Base-by-base conservation (phyloP, 2,113 vertebrate genomes). In the Anguilla japonica region DNA sequence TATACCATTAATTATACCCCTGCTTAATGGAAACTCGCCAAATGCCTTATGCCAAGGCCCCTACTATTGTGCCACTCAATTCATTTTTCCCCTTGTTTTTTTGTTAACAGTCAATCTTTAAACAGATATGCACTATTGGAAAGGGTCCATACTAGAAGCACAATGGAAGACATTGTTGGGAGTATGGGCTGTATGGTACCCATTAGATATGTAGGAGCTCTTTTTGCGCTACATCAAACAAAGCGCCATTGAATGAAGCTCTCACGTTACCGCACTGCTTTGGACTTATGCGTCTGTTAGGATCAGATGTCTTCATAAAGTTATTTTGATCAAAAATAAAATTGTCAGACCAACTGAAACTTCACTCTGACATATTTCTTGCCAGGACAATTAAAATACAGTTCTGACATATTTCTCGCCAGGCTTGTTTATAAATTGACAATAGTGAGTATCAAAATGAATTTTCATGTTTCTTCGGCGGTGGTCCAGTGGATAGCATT, bases 1-100 rank as follows among this genome's bases (percentile, higher is more conserved):
- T 88, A 86, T 90, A 71, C 92, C 89, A 84, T 56, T 34, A 75
- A 13, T 75, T 13, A 84, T 71, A 57, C 75, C 71, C 6, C 67
- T 86, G 63, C 26, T 29, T 86, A 86, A 22, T 83, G 88, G 50
- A 84, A 89, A 81, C 83, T 84, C 75, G 50, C 79, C 40, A 26
- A 83, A 41, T 79, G 26, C 15, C 18, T 67, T n/a, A 41, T 26
- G 40, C 82, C 43, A 34, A 75, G 71, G n/a, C 63, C 63, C 88
- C 40, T 20, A 60, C 34, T 83, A 6, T 18, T 43, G 83, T 84
- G 13, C 84, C 78, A 82, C 43, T 87, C 53, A 83, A 79, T 75
- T 13, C 22, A 80, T 80, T 78, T 80, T 86, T 60, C 81, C 40
- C 50, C 14, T 84, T 43, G 87, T 84, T 85, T 86, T 88, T 89